phyloP scores from a whole-genome alignment of 1,140 invertebrate species.

The Hydropsyche tenuis region DNA sequence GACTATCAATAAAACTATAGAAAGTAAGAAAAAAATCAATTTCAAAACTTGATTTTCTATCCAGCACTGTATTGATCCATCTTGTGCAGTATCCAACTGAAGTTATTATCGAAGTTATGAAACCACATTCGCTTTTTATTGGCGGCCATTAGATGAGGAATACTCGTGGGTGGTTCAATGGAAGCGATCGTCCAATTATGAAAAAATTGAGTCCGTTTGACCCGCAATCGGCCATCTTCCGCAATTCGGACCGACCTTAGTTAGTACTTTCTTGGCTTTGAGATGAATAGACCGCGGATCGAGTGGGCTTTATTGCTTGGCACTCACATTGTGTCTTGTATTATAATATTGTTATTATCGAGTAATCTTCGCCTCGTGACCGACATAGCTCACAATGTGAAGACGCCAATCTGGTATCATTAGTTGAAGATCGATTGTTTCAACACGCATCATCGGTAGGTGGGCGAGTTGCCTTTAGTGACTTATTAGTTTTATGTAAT shows the following conservation, averaged over 20 bases:
- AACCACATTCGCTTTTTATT: not conserved
- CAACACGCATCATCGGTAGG: not conserved
- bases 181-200: slow-evolving; percentile 5
- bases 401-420: not conserved
- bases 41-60: too few species aligned
- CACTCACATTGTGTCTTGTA: not conserved
- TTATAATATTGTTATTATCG: not conserved
- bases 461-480: not conserved
- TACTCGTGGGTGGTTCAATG: slow-evolving; percentile 17
- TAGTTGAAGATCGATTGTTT: slow-evolving; percentile 13
- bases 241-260: slow-evolving; percentile 10
- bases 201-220: slow-evolving; percentile 9
- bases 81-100: too few species aligned
- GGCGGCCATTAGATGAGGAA: not conserved
- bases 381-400: not conserved
- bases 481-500: too few species aligned
- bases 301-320: slow-evolving; percentile 22
- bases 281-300: not conserved
- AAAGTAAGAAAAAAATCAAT: too few species aligned
- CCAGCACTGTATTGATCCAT: too few species aligned
- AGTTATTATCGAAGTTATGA: not conserved
- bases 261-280: slow-evolving; percentile 1
- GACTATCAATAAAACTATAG: too few species aligned
- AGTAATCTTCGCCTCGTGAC: slow-evolving; percentile 15
- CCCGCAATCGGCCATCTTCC: not conserved